Conservation (phyloP, 2,797 vertebrate species). For the Microcaecilia unicolor region DNA sequence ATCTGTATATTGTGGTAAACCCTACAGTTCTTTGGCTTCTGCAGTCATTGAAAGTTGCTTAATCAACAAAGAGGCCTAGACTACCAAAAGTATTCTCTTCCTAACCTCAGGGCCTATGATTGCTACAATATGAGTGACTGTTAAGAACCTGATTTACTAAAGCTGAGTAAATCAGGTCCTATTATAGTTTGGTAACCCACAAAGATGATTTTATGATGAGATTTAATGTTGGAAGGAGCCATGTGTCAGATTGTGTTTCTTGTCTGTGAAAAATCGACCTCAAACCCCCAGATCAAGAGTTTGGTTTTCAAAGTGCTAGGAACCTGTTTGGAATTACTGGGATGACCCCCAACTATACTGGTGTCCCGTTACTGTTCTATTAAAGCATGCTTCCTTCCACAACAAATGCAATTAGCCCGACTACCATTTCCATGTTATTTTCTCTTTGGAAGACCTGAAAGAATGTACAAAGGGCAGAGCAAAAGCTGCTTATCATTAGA, state of each 20-base stretch:
- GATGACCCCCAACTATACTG: conserved; percentile 15
- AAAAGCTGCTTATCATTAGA: conserved; percentile 35
- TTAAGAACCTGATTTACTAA: too few relatives aligned
- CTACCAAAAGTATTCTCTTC: too few relatives aligned
- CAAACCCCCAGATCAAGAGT: conserved; percentile 23
- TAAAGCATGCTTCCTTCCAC: conserved; percentile 42
- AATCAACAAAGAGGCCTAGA: too few relatives aligned
- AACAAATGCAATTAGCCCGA: conserved; percentile 42
- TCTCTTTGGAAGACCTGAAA: conserved; percentile 25
- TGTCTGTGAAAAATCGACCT: conserved; percentile 24
- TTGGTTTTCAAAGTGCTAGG: conserved; percentile 31
- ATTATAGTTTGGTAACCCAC: too few relatives aligned
- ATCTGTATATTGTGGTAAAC: too few relatives aligned
- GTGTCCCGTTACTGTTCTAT: conserved; percentile 37
- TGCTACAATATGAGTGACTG: too few relatives aligned
- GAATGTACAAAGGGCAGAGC: conserved; percentile 28
- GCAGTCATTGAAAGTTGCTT: too few relatives aligned
- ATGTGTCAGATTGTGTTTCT: conserved; percentile 18
- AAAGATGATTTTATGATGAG: too few relatives aligned
- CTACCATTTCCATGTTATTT: conserved; percentile 27
- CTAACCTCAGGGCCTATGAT: too few relatives aligned
- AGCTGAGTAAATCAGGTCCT: too few relatives aligned
- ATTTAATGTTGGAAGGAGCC: too few relatives aligned
- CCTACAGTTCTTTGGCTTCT: too few relatives aligned
- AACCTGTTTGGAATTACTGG: conserved; percentile 35